A percentile compares a stretch with the other conserved stretches of the same genome.
Evolutionary conservation across 30 jellyfish, hydroid and myxozoan genomes (phyloP).

Genomic region (Sanderia malayensis): DNA sequence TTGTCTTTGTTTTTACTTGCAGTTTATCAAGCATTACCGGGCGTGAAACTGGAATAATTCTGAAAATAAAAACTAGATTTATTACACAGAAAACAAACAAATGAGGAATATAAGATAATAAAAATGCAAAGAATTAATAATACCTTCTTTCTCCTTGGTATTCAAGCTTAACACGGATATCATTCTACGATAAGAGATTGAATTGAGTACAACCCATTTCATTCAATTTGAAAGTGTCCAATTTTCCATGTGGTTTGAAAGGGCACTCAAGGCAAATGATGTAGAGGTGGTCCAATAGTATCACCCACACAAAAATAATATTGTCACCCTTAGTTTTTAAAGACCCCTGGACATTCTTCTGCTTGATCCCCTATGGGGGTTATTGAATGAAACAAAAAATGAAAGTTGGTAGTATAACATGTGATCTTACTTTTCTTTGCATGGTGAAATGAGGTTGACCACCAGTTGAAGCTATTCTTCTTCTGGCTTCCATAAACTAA

Average conservation of each 20-base stretch:
- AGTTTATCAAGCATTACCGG: conserved; percentile 80
- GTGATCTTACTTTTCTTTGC: conserved; percentile 58
- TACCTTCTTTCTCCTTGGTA: conserved; percentile 80
- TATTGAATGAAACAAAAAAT: no score
- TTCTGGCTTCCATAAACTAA: conserved; percentile 34
- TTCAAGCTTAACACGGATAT: conserved; percentile 74
- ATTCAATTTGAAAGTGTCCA: no score
- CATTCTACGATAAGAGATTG: conserved; percentile 34
- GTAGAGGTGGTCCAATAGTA: neutral
- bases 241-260: neutral
- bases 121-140: no score
- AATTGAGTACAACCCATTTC: neutral
- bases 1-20: conserved; percentile 54
- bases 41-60: conserved; percentile 66
- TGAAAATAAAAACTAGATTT: no score
- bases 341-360: no score
- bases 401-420: no score
- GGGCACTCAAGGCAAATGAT: no score
- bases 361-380: no score
- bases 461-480: conserved; percentile 60
- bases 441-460: conserved; percentile 23
- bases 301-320: neutral
- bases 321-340: neutral
- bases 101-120: no score
- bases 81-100: no score